Percentiles rank a stretch among this genome's conserved stretches.
Conservation (phyloP, 2,888 invertebrate genomes). For the Watsonalla binaria region DNA sequence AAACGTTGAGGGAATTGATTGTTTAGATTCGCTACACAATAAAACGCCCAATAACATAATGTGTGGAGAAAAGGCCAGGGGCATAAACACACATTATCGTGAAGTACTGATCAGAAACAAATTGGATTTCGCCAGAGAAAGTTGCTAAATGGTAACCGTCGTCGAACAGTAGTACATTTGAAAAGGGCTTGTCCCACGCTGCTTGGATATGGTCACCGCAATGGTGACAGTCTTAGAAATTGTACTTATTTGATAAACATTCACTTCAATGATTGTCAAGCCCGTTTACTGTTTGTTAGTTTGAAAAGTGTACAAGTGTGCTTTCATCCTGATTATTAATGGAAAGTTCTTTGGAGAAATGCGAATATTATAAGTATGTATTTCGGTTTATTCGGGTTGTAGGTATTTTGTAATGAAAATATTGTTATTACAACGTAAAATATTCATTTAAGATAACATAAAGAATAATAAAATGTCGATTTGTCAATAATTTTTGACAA, state of each 20-base stretch:
- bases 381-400: no score
- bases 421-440: no score
- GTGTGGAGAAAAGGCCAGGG: neutral
- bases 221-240: neutral
- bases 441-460: no score
- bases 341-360: neutral
- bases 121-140: conserved; percentile 40
- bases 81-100: neutral
- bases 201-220: neutral
- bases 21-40: no score
- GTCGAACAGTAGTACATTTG: conserved; percentile 11
- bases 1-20: no score
- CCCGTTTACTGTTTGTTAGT: neutral
- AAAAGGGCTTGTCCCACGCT: conserved; percentile 1
- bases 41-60: neutral
- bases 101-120: conserved; percentile 27
- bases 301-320: neutral
- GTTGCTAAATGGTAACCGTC: conserved; percentile 19
- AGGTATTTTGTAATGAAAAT: no score
- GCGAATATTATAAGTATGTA: neutral
- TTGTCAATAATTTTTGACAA: no score
- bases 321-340: neutral
- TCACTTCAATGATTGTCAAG: neutral
- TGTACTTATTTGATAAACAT: neutral
- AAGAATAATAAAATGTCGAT: no score